A percentile compares a stretch with the other conserved stretches of the same genome.
Evolutionary conservation across 2,888 invertebrate species (phyloP).

Genomic region (Dendrolimus houi): DNA sequence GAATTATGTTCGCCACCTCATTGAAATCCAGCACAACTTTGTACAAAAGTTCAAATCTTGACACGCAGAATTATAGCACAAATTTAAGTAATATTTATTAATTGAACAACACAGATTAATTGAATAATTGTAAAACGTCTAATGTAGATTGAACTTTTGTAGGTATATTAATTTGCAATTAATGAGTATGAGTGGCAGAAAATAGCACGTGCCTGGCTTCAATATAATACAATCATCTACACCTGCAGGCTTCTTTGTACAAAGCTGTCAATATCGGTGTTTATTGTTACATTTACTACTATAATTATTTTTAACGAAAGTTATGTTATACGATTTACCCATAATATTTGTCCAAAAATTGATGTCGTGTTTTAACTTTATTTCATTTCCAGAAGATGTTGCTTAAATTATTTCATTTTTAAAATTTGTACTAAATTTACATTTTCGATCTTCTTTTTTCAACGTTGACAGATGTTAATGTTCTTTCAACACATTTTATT

Average conservation of each 20-base stretch:
- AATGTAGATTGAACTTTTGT: conserved; percentile 50
- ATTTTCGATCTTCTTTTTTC: conserved; percentile 59
- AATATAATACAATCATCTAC: conserved; percentile 20
- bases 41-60: conserved; percentile 64
- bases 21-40: conserved; percentile 41
- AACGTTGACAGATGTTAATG: conserved; percentile 39
- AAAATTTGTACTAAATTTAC: conserved; percentile 30
- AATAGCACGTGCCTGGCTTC: conserved; percentile 42
- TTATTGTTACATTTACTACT: conserved; percentile 15
- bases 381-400: conserved; percentile 18
- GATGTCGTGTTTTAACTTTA: conserved; percentile 13
- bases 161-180: conserved; percentile 11
- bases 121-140: conserved; percentile 7
- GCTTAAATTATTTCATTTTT: conserved; percentile 24
- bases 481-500: conserved; percentile 20
- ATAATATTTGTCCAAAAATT: conserved; percentile 31
- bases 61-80: conserved; percentile 11
- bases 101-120: not conserved
- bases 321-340: conserved; percentile 35
- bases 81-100: not conserved
- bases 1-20: too few relatives aligned
- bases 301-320: conserved; percentile 1
- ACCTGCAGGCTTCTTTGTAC: conserved; percentile 53
- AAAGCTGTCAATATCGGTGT: conserved; percentile 51
- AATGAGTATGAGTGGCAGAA: conserved; percentile 41